Conservation (phyloP, 2,797 vertebrate genomes). For the Anomalospiza imberbis region DNA sequence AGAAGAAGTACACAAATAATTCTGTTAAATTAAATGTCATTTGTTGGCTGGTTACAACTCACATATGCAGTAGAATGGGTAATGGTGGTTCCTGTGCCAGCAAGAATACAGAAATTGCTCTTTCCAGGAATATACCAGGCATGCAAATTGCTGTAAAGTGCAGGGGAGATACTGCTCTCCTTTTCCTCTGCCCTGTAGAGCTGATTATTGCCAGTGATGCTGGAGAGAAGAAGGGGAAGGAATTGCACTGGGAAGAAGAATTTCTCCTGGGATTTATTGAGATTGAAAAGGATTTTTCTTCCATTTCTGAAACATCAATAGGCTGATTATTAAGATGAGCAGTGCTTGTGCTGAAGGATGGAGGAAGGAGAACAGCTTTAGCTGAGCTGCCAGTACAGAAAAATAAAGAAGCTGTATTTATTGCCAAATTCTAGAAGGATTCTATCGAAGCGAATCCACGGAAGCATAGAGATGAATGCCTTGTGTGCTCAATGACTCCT, state of each 20-base stretch:
- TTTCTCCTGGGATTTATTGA: not conserved
- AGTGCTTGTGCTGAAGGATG: not conserved
- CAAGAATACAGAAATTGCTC: not conserved
- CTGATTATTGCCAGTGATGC: not conserved
- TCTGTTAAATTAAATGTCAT: not conserved
- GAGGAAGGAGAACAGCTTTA: conserved; percentile 1
- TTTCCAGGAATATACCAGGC: not conserved
- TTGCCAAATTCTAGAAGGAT: conserved; percentile 4
- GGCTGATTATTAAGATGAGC: conserved; percentile 26
- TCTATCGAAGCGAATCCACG: not conserved
- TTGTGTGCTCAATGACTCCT: not conserved
- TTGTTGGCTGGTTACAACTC: not conserved
- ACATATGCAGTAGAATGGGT: not conserved
- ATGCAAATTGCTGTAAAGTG: not conserved
- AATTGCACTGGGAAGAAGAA: not conserved
- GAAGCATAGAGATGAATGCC: not conserved
- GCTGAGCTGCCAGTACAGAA: conserved; percentile 10
- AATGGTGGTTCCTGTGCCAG: not conserved
- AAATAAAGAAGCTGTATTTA: conserved; percentile 9
- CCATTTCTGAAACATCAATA: not conserved
- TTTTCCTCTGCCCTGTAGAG: not conserved
- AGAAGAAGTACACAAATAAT: not conserved
- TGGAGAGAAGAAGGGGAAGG: not conserved
- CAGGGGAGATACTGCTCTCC: not conserved
- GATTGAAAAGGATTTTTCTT: conserved; percentile 4